A percentile compares a stretch with the other conserved stretches of the same genome.
phyloP scores from a whole-genome alignment of 2,888 invertebrate species.

The Oscheius sp. region DNA sequence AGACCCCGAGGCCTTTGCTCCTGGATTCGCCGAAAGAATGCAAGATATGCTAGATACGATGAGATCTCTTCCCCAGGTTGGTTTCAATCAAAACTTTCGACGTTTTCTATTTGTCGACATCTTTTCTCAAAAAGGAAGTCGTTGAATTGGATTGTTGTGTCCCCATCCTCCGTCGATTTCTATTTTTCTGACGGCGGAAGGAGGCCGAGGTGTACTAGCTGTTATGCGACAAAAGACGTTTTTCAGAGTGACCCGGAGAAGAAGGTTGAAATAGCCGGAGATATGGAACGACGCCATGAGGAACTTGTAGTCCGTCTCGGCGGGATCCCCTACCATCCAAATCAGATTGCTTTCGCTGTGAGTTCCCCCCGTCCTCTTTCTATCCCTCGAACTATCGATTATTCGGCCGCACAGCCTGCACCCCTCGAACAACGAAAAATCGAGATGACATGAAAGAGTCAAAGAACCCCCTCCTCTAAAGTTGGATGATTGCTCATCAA shows the following conservation, averaged over 20 bases:
- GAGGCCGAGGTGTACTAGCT: constrained; percentile 1
- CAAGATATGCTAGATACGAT: constrained; percentile 62
- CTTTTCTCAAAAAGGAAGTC: too few species aligned
- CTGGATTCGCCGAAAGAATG: constrained; percentile 60
- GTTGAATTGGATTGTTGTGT: too few species aligned
- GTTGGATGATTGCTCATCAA: too few species aligned
- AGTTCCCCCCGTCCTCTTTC: constrained; percentile 19
- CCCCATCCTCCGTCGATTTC: neutral
- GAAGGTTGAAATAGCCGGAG: constrained; percentile 62
- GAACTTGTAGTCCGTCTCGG: constrained; percentile 56
- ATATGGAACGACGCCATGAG: constrained; percentile 61
- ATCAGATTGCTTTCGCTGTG: constrained; percentile 58
- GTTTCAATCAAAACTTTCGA: neutral
- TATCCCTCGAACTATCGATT: too few species aligned
- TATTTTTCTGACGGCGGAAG: neutral
- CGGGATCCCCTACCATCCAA: constrained; percentile 66
- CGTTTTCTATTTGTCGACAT: too few species aligned
- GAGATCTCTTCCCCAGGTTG: constrained; percentile 56
- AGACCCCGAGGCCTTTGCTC: constrained; percentile 64
- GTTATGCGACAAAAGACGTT: neutral
- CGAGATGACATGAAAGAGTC: too few species aligned
- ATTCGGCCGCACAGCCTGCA: too few species aligned
- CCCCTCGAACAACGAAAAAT: too few species aligned
- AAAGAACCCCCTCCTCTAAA: too few species aligned
- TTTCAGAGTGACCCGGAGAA: constrained; percentile 48